A percentile compares a stretch with the other conserved stretches of the same genome.
phyloP scores from a whole-genome alignment of 1,140 invertebrate genomes.

The Drosophila ananassae region DNA sequence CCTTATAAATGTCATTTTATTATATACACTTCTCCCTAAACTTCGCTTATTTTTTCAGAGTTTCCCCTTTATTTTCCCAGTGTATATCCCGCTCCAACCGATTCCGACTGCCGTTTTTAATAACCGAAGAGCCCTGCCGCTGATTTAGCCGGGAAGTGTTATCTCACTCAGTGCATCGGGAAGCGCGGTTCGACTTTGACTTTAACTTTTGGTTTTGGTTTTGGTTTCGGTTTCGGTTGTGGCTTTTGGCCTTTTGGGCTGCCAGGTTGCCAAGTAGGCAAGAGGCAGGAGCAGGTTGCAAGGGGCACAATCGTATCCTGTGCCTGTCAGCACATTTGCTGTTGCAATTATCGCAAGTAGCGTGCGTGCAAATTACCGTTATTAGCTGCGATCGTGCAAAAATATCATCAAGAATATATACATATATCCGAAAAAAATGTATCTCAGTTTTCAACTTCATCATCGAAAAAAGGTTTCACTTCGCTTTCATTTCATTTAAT shows the following conservation, averaged over 20 bases:
- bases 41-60: neutral
- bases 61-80: neutral
- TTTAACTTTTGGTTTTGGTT: conserved; percentile 18
- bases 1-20: too few relatives aligned
- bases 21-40: too few relatives aligned
- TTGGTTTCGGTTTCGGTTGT: conserved; percentile 20
- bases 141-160: conserved; percentile 52
- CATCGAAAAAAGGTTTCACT: conserved; percentile 48
- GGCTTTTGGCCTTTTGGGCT: conserved; percentile 21
- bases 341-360: conserved; percentile 67
- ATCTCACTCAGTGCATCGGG: conserved; percentile 76
- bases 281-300: neutral
- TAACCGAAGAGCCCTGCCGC: conserved; percentile 54
- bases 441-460: conserved; percentile 5
- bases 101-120: conserved; percentile 67
- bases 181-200: conserved; percentile 53
- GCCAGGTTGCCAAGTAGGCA: conserved; percentile 3
- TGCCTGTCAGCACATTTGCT: conserved; percentile 55
- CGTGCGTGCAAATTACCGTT: conserved; percentile 83
- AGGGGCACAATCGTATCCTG: conserved; percentile 51
- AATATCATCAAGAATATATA: neutral
- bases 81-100: conserved; percentile 17
- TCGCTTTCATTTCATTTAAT: conserved; percentile 48
- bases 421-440: too few relatives aligned
- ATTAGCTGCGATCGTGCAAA: conserved; percentile 81